A percentile compares a stretch with the other conserved stretches of the same genome.
Conservation (phyloP, 2,797 vertebrate genomes). For the Crocidura indochinensis region DNA sequence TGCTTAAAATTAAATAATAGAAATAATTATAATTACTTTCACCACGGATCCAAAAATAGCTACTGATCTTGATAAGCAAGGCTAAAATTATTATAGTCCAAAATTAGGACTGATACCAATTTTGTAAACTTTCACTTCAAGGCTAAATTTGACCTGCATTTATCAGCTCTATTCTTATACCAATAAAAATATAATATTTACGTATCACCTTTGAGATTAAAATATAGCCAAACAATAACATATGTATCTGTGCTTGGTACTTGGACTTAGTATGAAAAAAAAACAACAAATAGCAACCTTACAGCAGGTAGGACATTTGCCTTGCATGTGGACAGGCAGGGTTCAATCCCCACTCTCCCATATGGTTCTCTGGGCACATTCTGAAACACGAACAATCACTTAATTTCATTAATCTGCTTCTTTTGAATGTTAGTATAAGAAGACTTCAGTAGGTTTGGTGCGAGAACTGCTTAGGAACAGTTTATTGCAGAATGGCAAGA, state of each 20-base stretch:
- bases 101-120: neutral
- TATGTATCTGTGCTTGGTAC: neutral
- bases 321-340: no score
- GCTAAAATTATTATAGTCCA: conserved; percentile 3
- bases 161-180: neutral
- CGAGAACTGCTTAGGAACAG: neutral
- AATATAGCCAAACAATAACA: conserved; percentile 1
- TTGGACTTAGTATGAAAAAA: no score
- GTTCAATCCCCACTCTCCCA: no score
- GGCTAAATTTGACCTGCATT: conserved; percentile 24
- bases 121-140: neutral
- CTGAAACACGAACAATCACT: neutral
- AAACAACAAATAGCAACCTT: no score
- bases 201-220: conserved; percentile 3
- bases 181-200: conserved; percentile 32
- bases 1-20: no score
- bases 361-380: no score
- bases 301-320: no score
- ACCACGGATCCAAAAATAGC: neutral
- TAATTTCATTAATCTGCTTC: neutral
- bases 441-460: no score
- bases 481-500: neutral
- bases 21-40: no score
- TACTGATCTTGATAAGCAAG: neutral
- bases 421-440: neutral